Conservation (phyloP, 2,888 invertebrate species). For the Erebia epiphron region DNA sequence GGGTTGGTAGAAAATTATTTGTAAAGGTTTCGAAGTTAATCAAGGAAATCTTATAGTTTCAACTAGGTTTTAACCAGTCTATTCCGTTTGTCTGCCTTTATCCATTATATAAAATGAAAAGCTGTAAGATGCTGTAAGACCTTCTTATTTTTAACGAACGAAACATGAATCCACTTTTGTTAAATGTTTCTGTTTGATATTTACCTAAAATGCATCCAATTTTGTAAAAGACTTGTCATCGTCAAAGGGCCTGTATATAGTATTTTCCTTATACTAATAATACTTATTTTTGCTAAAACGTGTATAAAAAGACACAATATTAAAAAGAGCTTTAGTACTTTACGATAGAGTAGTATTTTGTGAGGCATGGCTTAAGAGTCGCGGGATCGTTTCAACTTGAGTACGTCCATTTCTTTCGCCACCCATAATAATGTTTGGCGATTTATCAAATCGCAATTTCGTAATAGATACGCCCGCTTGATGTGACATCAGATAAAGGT, state of each 20-base stretch:
- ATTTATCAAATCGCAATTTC: conserved; percentile 82
- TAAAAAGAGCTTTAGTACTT: conserved; percentile 50
- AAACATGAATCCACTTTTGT: not conserved
- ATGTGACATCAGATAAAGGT: conserved; percentile 69
- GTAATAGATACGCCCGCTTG: conserved; percentile 79
- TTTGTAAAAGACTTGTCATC: conserved; percentile 67
- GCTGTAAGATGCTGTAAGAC: not conserved
- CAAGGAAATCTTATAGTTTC: too few species aligned
- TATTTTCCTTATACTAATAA: conserved; percentile 72
- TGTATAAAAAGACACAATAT: conserved; percentile 1
- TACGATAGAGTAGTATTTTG: conserved; percentile 51
- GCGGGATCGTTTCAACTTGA: conserved; percentile 66
- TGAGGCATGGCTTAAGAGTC: conserved; percentile 40
- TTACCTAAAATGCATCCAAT: conserved; percentile 57
- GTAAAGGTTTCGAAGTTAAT: too few species aligned
- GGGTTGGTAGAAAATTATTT: not conserved
- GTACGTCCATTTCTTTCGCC: conserved; percentile 78
- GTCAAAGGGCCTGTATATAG: conserved; percentile 65
- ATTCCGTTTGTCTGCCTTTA: too few species aligned
- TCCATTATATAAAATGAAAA: too few species aligned
- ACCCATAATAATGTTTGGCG: conserved; percentile 79
- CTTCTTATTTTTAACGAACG: not conserved
- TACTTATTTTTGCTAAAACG: conserved; percentile 60
- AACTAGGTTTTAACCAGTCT: too few species aligned
- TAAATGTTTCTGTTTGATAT: conserved; percentile 37